These are phyloP conservation scores for Trididemnum nubilum DNA, from an alignment of 23 tunicate species.

Conservation along the genomic window DNA sequence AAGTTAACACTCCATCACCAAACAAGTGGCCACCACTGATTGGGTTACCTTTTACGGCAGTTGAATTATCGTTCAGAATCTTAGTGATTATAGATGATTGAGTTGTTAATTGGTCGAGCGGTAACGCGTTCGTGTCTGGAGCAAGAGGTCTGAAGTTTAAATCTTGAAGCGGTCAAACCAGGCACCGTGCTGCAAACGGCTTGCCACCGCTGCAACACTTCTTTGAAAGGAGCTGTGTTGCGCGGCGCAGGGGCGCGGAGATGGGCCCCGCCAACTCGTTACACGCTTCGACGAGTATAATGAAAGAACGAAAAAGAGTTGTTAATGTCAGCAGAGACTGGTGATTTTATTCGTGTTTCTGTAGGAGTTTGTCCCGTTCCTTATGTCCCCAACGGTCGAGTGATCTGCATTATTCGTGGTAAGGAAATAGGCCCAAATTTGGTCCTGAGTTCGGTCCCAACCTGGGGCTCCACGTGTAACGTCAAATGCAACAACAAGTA, in stretches of 20 bases:
- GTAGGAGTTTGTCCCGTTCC: slow-evolving; percentile 47
- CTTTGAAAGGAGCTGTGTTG: not conserved
- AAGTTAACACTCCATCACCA: too few species aligned
- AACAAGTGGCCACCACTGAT: too few species aligned
- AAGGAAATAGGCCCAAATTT: not conserved
- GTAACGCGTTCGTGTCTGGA: too few species aligned
- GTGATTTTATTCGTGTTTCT: not conserved
- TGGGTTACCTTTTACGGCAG: too few species aligned
- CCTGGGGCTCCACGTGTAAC: slow-evolving; percentile 63
- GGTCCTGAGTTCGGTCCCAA: not conserved
- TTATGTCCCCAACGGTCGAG: not conserved
- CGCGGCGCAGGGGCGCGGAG: not conserved
- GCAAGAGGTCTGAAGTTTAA: too few species aligned
- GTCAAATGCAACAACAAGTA: slow-evolving; percentile 37
- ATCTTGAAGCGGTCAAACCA: too few species aligned
- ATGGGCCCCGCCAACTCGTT: not conserved
- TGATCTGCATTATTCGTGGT: slow-evolving; percentile 4
- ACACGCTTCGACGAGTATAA: not conserved
- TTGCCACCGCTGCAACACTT: not conserved
- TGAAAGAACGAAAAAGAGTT: not conserved
- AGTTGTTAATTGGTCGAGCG: too few species aligned
- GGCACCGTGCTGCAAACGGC: not conserved
- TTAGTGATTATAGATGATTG: too few species aligned
- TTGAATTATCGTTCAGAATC: too few species aligned
- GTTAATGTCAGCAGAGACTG: too few species aligned